Base-by-base conservation (phyloP, 2,797 vertebrate species). In the Toxotes lorentzi region DNA sequence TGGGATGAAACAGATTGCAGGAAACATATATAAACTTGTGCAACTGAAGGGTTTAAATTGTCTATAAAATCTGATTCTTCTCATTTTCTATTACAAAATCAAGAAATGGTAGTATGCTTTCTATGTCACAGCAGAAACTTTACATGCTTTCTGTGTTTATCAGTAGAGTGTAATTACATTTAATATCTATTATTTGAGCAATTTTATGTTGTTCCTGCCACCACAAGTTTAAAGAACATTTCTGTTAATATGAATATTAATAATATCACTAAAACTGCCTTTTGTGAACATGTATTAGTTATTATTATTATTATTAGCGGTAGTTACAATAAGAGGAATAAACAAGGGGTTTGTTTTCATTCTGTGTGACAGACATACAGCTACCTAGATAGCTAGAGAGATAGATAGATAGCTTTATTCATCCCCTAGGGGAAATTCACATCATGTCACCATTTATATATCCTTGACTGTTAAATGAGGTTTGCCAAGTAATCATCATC, bases 1-100 rank as follows among this genome's bases (percentile, higher is more conserved):
- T 87, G 84, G 91, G 92, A 87, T 93, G 88, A 95, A 92, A 84
- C 82, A 86, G 89, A 94, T 93, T 92, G 85, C 78, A 95, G 93
- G 93, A 95, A 94, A 94, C 93, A 92, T 67, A 80, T 89, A 87
- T 84, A 91, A 94, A 91, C 89, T 56, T 81, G 82, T 86, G 82
- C 79, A 86, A 87, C 85, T 85, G 63, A 88, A 90, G 86, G 60
- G 66, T 90, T 94, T 92, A 92, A 95, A 95, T 91, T 73, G 89
- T 89, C 81, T 94, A 93, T 93, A 92, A 94, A 95, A 94, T 92
- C 85, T 40, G 76, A 91, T 91, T 91, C 85, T 85, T 70, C 75
- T 82, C 66, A 23, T 91, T 89, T 89, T 78, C 63, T 82, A 78
- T 70, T 76, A 87, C 70, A 90, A 92, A 91, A 82, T 82, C 74